Evolutionary conservation across 1,140 invertebrate species (phyloP).

Genomic region (Odontomachus brunneus): DNA sequence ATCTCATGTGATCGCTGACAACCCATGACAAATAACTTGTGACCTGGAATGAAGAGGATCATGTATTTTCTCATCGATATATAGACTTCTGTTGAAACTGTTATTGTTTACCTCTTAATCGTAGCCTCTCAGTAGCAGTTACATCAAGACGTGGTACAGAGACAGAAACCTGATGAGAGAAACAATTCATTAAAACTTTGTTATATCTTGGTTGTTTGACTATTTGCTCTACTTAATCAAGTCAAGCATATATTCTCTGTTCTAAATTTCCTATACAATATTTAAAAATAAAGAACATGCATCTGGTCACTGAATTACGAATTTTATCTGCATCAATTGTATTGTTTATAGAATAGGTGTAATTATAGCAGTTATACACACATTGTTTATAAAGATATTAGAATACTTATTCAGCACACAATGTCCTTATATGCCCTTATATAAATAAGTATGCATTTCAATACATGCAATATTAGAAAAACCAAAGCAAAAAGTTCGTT

Average conservation of each 20-base stretch:
- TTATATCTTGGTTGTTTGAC: not conserved
- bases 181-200: constrained; percentile 25
- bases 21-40: constrained; percentile 69
- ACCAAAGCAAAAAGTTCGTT: constrained; percentile 36
- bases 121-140: constrained; percentile 33
- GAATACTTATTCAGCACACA: too few species aligned
- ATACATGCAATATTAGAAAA: not conserved
- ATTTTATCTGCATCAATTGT: not conserved
- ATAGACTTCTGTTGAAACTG: not conserved
- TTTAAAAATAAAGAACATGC: not conserved
- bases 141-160: constrained; percentile 57
- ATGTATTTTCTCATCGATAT: not conserved
- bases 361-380: not conserved
- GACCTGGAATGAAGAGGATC: constrained; percentile 29
- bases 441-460: not conserved
- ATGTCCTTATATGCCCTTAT: not conserved
- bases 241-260: not conserved
- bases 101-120: constrained; percentile 52
- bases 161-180: constrained; percentile 32
- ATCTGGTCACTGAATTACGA: not conserved
- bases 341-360: not conserved
- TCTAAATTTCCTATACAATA: not conserved
- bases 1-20: constrained; percentile 59
- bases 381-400: not conserved
- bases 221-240: not conserved